phyloP scores from a whole-genome alignment of 92 coral and sea anemone genomes.

The Galaxea fascicularis region DNA sequence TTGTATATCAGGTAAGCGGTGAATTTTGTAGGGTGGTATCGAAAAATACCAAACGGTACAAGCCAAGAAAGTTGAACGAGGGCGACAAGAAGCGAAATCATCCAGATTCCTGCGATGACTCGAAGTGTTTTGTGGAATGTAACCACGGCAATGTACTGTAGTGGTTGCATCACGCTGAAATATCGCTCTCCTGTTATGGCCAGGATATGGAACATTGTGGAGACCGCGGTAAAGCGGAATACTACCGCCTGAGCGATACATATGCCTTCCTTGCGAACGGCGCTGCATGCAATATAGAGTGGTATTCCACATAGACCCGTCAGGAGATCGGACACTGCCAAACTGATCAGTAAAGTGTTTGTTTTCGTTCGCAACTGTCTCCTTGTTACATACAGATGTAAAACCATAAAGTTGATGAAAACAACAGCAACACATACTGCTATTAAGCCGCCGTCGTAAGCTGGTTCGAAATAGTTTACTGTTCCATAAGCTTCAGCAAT shows the following conservation, averaged over 20 bases:
- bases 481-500: background rate
- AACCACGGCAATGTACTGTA: slow-evolving; percentile 77
- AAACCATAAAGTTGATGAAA: slow-evolving; percentile 56
- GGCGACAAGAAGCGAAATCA: slow-evolving; percentile 71
- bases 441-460: slow-evolving; percentile 70
- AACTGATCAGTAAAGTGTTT: slow-evolving; percentile 67
- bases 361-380: slow-evolving; percentile 76
- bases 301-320: slow-evolving; percentile 82
- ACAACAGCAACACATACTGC: slow-evolving; percentile 58
- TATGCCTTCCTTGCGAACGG: slow-evolving; percentile 40
- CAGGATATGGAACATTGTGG: slow-evolving; percentile 91
- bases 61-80: slow-evolving; percentile 82
- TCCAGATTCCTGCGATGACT: slow-evolving; percentile 78
- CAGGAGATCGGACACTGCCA: slow-evolving; percentile 73
- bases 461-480: slow-evolving; percentile 48
- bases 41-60: slow-evolving; percentile 35
- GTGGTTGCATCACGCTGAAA: slow-evolving; percentile 81
- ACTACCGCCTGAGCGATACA: slow-evolving; percentile 76
- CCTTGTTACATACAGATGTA: slow-evolving; percentile 54
- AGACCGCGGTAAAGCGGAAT: slow-evolving; percentile 85
- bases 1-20: slow-evolving; percentile 65
- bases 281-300: slow-evolving; percentile 69
- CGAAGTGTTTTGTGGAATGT: slow-evolving; percentile 71
- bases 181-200: slow-evolving; percentile 91
- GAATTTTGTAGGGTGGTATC: slow-evolving; percentile 22